Evolutionary conservation across 2,113 vertebrate genomes (phyloP).

Genomic region (Pongo abelii): DNA sequence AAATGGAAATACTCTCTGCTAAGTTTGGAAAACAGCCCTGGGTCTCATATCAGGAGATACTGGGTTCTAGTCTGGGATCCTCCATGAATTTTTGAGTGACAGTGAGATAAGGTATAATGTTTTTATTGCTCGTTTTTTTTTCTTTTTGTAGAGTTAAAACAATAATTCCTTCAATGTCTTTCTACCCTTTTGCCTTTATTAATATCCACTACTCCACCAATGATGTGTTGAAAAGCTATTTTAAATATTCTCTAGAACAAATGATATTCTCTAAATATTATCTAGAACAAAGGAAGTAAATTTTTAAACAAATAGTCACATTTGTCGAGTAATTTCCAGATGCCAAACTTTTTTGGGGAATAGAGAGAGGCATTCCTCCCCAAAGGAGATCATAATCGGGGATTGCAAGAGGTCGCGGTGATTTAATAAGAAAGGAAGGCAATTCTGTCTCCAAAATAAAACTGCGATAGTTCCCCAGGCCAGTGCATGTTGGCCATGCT

Average conservation of each 20-base stretch:
- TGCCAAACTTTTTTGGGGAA: background rate
- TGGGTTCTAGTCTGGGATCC: background rate
- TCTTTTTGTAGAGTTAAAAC: background rate
- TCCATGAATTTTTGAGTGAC: background rate
- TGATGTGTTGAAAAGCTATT: conserved; percentile 23
- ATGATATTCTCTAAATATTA: background rate
- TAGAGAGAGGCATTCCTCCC: background rate
- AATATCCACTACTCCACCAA: background rate
- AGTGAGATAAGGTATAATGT: background rate
- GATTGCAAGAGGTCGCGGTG: background rate
- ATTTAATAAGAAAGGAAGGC: background rate
- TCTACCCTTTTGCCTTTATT: background rate
- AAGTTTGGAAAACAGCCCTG: background rate
- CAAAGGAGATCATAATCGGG: background rate
- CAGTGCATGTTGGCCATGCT: background rate
- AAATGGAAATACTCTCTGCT: background rate
- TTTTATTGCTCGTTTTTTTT: background rate
- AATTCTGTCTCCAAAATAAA: background rate
- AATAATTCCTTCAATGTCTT: background rate
- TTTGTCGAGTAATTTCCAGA: background rate
- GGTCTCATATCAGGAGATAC: background rate
- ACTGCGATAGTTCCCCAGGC: background rate
- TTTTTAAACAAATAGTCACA: background rate
- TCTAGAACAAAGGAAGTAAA: background rate
- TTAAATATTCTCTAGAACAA: background rate